Evolutionary conservation across 2,113 vertebrate species (phyloP).

Genomic region (Thinocorus orbignyianus): DNA sequence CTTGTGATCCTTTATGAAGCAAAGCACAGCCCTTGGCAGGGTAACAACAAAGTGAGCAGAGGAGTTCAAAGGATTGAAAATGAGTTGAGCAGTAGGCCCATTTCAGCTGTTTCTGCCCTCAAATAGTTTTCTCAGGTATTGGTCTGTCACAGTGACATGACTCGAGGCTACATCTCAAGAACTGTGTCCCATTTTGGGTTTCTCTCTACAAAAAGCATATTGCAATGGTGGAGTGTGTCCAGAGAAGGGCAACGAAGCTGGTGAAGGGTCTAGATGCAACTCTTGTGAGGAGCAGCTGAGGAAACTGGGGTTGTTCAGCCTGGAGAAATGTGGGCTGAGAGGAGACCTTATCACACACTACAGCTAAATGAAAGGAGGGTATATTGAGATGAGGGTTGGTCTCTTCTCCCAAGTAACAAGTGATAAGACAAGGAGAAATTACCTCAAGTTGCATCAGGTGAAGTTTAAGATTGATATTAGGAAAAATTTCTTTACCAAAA

Average conservation of each 20-base stretch:
- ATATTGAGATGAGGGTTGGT: fast-evolving
- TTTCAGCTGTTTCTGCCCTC: neutral
- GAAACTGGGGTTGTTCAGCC: neutral
- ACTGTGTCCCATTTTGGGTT: neutral
- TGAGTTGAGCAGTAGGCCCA: neutral
- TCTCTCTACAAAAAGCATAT: neutral
- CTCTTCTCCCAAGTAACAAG: neutral
- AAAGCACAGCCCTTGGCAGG: neutral
- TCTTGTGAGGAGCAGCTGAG: neutral
- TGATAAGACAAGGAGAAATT: neutral
- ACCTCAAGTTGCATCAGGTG: neutral
- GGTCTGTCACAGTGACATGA: neutral
- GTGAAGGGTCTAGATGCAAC: neutral
- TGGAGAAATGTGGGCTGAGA: neutral
- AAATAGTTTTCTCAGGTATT: neutral
- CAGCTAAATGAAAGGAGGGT: neutral
- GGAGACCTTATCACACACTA: neutral
- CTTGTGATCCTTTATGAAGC: neutral
- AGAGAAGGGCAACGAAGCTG: neutral
- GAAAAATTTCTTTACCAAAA: neutral
- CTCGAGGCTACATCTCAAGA: neutral
- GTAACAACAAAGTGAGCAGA: neutral
- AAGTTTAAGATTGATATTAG: neutral
- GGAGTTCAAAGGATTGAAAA: neutral
- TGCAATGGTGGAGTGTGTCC: too few relatives aligned